Evolutionary conservation across 1,140 invertebrate species (phyloP).

Genomic region (Saccostrea cuccullata): DNA sequence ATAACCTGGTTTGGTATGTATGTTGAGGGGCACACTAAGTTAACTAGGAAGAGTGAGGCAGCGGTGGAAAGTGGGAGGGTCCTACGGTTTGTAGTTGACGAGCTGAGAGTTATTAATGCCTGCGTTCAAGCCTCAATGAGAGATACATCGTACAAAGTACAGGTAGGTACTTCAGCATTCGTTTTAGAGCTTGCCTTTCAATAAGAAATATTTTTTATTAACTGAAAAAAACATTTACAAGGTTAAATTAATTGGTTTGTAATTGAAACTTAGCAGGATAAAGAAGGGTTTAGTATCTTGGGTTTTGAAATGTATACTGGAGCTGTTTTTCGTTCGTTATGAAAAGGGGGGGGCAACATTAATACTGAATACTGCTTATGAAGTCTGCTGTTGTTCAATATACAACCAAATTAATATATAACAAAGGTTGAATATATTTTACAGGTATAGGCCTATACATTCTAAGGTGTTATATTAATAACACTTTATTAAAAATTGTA

Average conservation of each 20-base stretch:
- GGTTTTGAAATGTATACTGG: not conserved
- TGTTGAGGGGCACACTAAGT: constrained; percentile 45
- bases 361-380: no score
- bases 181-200: not conserved
- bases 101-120: not conserved
- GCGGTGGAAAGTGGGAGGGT: constrained; percentile 43
- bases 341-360: no score
- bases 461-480: not conserved
- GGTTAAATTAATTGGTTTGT: not conserved
- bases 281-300: no score
- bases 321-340: no score
- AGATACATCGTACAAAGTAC: constrained; percentile 42
- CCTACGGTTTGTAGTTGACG: constrained; percentile 35
- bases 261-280: no score
- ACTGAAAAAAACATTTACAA: no score
- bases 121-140: constrained; percentile 19
- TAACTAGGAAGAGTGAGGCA: constrained; percentile 43
- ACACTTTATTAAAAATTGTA: not conserved
- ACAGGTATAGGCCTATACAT: not conserved
- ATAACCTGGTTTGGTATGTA: not conserved
- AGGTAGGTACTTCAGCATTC: constrained; percentile 1
- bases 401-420: no score
- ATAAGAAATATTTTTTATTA: no score
- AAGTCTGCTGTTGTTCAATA: no score
- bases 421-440: not conserved